A percentile compares a stretch with the other conserved stretches of the same genome.
These are phyloP conservation scores for Ectropis crepuscularia DNA, from an alignment of 2,888 invertebrate species.

Conservation along the genomic window DNA sequence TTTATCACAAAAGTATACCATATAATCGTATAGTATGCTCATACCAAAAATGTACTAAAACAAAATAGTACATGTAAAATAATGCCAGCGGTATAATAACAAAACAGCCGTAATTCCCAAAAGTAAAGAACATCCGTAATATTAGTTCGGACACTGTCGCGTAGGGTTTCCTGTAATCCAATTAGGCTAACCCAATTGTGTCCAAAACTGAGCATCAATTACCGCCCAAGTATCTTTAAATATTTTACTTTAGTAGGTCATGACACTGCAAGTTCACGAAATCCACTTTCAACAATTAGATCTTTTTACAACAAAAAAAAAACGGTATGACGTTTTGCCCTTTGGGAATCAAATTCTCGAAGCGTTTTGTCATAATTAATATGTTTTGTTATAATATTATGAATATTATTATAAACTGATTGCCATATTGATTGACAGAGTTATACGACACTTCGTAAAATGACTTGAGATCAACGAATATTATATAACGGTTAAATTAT, in stretches of 20 bases:
- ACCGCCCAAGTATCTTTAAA: conserved; percentile 49
- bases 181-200: conserved; percentile 78
- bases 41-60: neutral
- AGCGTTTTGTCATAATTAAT: too few relatives aligned
- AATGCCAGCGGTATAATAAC: conserved; percentile 2
- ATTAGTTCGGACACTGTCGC: conserved; percentile 56
- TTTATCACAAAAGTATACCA: too few relatives aligned
- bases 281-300: neutral
- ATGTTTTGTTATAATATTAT: too few relatives aligned
- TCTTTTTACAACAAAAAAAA: neutral
- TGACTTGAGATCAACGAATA: too few relatives aligned
- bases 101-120: conserved; percentile 29
- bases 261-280: neutral
- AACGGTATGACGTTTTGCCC: too few relatives aligned
- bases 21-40: neutral
- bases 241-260: conserved; percentile 33
- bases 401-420: too few relatives aligned
- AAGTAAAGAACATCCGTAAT: conserved; percentile 45
- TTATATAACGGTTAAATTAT: too few relatives aligned
- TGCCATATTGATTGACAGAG: too few relatives aligned
- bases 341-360: too few relatives aligned
- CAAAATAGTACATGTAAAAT: conserved; percentile 9
- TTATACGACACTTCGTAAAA: too few relatives aligned
- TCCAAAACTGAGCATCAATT: conserved; percentile 66
- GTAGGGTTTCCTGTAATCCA: conserved; percentile 74